These are phyloP conservation scores for Phytoseiulus persimilis DNA, from an alignment of 2,888 invertebrate genomes.

Conservation along the genomic window DNA sequence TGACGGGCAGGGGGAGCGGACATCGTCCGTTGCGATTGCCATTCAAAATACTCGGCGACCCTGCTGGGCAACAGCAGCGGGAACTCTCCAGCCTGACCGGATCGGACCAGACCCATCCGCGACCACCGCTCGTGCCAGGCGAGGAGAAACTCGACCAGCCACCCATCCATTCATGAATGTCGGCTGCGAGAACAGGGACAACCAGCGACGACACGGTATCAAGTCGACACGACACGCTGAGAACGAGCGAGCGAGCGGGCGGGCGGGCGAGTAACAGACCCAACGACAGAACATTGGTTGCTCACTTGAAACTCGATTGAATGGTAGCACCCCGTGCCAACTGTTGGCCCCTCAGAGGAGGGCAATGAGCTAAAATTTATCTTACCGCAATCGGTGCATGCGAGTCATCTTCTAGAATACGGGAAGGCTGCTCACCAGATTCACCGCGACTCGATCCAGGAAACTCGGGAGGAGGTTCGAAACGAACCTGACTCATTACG, in stretches of 20 bases:
- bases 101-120: not conserved
- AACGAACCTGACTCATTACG: no score
- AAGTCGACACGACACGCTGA: slow-evolving; percentile 5
- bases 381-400: not conserved
- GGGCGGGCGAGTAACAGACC: not conserved
- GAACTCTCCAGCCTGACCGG: not conserved
- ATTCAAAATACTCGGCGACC: slow-evolving; percentile 5
- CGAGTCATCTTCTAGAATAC: no score
- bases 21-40: not conserved
- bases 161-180: not conserved
- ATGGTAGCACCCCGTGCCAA: not conserved
- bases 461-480: no score
- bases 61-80: slow-evolving; percentile 5
- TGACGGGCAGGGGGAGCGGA: not conserved
- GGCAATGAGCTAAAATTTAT: not conserved
- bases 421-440: no score
- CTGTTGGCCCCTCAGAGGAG: not conserved
- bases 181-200: not conserved
- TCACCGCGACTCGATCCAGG: no score
- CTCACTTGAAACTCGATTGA: not conserved
- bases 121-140: not conserved
- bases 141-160: not conserved
- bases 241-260: not conserved
- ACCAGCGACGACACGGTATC: not conserved
- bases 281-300: not conserved